phyloP scores from a whole-genome alignment of 1,140 invertebrate genomes.

The Micrasema minimum region DNA sequence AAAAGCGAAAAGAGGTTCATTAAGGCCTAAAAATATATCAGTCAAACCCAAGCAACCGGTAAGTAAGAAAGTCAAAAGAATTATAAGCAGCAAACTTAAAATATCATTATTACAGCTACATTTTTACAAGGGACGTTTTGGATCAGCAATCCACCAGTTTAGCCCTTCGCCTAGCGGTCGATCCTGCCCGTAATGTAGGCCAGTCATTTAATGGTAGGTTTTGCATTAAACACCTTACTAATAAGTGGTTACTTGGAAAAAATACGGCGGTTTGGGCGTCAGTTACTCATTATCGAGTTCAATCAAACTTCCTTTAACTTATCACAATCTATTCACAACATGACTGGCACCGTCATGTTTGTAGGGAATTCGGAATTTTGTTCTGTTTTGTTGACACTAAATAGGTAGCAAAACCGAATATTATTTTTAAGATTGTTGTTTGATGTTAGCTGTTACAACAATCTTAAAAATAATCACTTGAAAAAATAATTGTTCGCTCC shows the following conservation, averaged over 20 bases:
- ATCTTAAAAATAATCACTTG: no score
- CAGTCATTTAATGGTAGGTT: conserved; percentile 49
- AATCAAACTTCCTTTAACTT: conserved; percentile 24
- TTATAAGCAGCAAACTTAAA: no score
- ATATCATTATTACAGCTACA: no score
- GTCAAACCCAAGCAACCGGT: no score
- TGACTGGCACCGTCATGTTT: background rate
- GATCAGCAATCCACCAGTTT: no score
- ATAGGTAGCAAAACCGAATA: background rate
- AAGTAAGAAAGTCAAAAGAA: no score
- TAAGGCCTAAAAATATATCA: conserved; percentile 27
- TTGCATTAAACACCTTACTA: conserved; percentile 53
- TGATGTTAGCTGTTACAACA: background rate
- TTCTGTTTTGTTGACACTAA: background rate
- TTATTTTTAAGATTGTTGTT: background rate
- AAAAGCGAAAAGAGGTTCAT: conserved; percentile 41
- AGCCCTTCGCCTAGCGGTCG: background rate
- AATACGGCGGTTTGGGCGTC: conserved; percentile 15
- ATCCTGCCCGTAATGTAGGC: conserved; percentile 19
- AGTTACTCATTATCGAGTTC: conserved; percentile 24
- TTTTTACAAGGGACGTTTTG: no score
- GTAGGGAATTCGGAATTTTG: background rate
- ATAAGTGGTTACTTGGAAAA: conserved; percentile 47
- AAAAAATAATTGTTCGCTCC: no score
- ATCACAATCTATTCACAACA: conserved; percentile 32